phyloP scores from a whole-genome alignment of 2,888 invertebrate genomes.

The Meteorus cinctellus region DNA sequence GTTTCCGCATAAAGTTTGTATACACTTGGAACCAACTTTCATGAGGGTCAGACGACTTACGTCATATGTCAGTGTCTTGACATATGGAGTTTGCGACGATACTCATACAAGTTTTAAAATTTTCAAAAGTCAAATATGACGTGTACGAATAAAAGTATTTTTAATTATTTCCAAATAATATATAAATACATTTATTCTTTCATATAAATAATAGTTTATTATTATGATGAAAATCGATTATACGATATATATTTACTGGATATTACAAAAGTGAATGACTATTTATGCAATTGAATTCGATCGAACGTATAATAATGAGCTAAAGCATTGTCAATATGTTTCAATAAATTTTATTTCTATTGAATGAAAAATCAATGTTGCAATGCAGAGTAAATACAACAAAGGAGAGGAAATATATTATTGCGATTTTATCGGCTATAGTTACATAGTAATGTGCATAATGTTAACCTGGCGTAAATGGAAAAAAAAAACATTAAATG shows the following conservation, averaged over 20 bases:
- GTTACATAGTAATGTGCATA: conserved; percentile 3
- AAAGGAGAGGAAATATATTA: no score
- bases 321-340: not conserved
- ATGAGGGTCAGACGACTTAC: not conserved
- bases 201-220: not conserved
- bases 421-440: no score
- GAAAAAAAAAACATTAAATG: no score
- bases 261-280: not conserved
- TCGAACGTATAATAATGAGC: not conserved
- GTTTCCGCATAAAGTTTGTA: conserved; percentile 2
- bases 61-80: not conserved
- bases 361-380: conserved; percentile 21
- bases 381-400: conserved; percentile 27
- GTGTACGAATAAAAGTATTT: not conserved
- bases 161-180: not conserved
- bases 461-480: conserved; percentile 36
- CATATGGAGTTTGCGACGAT: not conserved
- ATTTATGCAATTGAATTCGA: not conserved
- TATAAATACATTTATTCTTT: not conserved
- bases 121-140: not conserved
- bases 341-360: conserved; percentile 23
- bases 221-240: not conserved
- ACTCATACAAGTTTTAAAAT: not conserved
- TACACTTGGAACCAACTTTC: not conserved
- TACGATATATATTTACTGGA: conserved; percentile 1